Base-by-base conservation (phyloP, 2,888 invertebrate species). In the Morinoia aosen region DNA sequence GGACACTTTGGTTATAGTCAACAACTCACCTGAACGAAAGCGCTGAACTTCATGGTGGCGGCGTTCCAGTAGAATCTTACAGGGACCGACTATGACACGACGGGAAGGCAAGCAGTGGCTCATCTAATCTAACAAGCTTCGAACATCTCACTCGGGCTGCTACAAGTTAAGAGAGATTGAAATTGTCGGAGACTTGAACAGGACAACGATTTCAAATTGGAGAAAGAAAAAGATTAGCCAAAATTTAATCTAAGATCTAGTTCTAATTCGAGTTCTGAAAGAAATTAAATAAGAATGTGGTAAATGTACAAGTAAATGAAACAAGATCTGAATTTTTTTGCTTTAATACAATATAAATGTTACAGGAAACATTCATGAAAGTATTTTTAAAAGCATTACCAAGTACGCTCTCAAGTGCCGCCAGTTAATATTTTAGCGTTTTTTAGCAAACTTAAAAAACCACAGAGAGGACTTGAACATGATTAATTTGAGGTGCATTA, bases 71-170 rank as follows among this genome's bases (percentile, higher is more conserved):
- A 10, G 76, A 76, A 0, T 33, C 76, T 76, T 76, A 33, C 8
- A 76, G 76, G 8, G 76, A 33, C 25, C 76, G 33, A 19, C 76
- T 16, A 33, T 25, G 76, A 33, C 76, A 76, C 76, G 76, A 33
- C 33, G 19, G 16, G 25, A 33, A 33, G 76, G 25, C 76, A 76
- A 76, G 76, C 33, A 76, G 25, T 76, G 33, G 76, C 33, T 76
- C 76, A 76, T 76, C 76, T 76, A 76, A 16, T 76, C 76, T 76
- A 76, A 76, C 76, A 76, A 76, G 76, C 25, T 76, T 76, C 76
- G 76, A 76, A 76, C 76, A 76, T 33, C 76, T 76, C 25, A 12
- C 76, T 33, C 76, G 19, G 33, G 25, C 25, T 19, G 76, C 76
- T 19, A 19, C 33, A 76, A 33, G 33, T 25, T 1, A 25, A 76